Conservation (phyloP, 37 sponge, comb jelly and placozoan species). For the Bolinopsis microptera region DNA sequence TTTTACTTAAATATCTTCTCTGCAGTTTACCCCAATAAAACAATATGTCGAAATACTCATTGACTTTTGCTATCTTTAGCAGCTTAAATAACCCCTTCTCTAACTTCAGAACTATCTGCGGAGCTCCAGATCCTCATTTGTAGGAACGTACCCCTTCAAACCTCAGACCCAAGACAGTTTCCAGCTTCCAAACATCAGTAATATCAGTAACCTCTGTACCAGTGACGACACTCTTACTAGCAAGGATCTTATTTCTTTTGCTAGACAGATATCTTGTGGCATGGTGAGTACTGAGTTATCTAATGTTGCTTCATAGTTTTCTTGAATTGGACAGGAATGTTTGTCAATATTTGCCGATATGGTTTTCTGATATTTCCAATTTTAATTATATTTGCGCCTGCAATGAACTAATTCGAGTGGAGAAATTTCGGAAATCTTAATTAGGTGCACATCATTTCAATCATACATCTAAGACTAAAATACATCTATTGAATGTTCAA, state of each 20-base stretch:
- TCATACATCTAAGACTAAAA: no score
- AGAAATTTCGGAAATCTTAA: no score
- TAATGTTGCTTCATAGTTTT: not conserved
- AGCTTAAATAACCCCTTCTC: no score
- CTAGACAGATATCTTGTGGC: constrained; percentile 45
- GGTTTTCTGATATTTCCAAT: not conserved
- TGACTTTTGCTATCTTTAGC: no score
- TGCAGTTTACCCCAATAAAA: no score
- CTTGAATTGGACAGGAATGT: not conserved
- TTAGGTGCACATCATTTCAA: no score
- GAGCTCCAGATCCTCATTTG: not conserved
- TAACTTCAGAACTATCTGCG: constrained; percentile 52
- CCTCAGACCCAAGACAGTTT: constrained; percentile 32
- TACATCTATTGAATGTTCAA: no score
- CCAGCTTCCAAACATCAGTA: constrained; percentile 5
- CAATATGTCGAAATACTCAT: no score
- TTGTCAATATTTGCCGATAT: not conserved
- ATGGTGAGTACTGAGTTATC: not conserved
- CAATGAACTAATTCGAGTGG: no score
- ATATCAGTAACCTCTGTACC: constrained; percentile 45
- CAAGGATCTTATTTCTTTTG: constrained; percentile 55
- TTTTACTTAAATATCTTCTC: no score
- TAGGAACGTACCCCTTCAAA: constrained; percentile 60
- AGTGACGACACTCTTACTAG: constrained; percentile 58
- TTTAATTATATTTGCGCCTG: no score